These are phyloP conservation scores for Syngnathoides biaculeatus DNA, from an alignment of 2,113 vertebrate genomes.

Conservation along the genomic window DNA sequence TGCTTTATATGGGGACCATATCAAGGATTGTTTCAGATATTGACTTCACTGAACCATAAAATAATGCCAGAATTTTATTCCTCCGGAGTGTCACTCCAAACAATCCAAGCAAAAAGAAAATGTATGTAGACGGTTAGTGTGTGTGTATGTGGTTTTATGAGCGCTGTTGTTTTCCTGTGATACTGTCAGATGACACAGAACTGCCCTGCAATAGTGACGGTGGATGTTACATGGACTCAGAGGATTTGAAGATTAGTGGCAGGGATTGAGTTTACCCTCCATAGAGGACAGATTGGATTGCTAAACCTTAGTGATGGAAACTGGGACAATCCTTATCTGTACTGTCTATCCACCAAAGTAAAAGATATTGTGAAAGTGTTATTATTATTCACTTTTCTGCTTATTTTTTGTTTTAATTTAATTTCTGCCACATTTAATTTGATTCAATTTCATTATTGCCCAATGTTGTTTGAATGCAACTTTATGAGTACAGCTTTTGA, in stretches of 20 bases:
- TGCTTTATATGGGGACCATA: background rate
- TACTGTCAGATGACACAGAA: conserved; percentile 56
- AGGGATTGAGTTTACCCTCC: conserved; percentile 51
- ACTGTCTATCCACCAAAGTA: conserved; percentile 1
- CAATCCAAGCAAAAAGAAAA: conserved; percentile 9
- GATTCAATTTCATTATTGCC: background rate
- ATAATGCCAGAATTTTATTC: background rate
- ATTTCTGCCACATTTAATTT: too few species aligned
- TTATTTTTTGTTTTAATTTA: background rate
- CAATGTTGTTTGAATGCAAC: background rate
- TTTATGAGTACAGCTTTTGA: background rate
- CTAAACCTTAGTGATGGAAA: conserved; percentile 31
- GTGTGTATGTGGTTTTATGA: conserved; percentile 11
- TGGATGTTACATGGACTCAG: conserved; percentile 52
- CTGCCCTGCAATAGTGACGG: conserved; percentile 57
- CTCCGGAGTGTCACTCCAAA: background rate
- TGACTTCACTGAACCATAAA: background rate
- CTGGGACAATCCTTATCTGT: conserved; percentile 10
- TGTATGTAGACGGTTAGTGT: background rate
- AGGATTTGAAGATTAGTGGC: conserved; percentile 77
- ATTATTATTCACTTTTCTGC: background rate
- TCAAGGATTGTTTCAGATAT: background rate
- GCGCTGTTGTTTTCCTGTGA: conserved; percentile 20
- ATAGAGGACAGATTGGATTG: conserved; percentile 22
- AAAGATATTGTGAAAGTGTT: background rate